phyloP scores from a whole-genome alignment of 2,113 vertebrate genomes.

The Delphinus delphis region DNA sequence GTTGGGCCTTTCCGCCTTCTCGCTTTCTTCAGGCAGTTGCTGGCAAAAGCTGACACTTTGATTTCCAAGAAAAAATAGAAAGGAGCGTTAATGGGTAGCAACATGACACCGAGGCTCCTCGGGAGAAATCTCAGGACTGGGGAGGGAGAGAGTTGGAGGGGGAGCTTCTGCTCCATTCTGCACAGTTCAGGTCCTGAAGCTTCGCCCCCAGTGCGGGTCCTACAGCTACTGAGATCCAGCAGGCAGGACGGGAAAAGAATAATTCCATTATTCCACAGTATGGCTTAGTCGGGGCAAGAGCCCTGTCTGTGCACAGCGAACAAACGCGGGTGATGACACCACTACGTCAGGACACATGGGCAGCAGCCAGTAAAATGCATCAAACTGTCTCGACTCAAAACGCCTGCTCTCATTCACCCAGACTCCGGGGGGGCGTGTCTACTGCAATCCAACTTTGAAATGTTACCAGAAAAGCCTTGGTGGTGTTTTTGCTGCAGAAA shows the following conservation, averaged over 20 bases:
- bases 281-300: not conserved
- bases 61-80: not conserved
- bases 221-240: not conserved
- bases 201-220: not conserved
- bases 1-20: not conserved
- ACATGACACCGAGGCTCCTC: not conserved
- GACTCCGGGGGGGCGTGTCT: not conserved
- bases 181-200: not conserved
- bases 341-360: fast-evolving
- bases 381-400: not conserved
- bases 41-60: not conserved
- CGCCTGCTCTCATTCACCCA: not conserved
- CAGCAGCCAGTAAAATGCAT: not conserved
- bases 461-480: not conserved
- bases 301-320: not conserved
- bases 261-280: not conserved
- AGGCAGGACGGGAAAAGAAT: not conserved
- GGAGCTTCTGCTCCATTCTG: not conserved
- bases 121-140: not conserved
- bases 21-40: not conserved
- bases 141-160: not conserved
- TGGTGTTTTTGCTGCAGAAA: not conserved
- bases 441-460: not conserved
- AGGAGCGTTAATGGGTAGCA: not conserved
- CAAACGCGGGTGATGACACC: fast-evolving